These are phyloP conservation scores for Hydrochoerus hydrochaeris DNA, from an alignment of 2,113 vertebrate genomes.

Conservation along the genomic window DNA sequence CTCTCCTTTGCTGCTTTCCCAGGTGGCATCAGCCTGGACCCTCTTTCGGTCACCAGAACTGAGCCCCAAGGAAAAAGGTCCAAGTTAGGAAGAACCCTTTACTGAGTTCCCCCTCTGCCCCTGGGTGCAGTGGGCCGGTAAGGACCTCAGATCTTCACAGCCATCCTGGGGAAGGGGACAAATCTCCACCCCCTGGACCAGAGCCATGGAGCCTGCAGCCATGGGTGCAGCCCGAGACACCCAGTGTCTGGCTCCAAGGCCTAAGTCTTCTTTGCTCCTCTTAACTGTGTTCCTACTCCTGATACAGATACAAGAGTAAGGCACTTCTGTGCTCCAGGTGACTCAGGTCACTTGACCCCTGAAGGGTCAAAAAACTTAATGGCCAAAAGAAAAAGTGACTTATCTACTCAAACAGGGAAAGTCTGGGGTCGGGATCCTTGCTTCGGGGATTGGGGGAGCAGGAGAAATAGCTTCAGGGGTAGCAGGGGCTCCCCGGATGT, in stretches of 20 bases:
- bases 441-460: not conserved
- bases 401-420: not conserved
- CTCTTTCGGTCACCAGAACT: not conserved
- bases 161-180: not conserved
- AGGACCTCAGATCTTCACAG: not conserved
- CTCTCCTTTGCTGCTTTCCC: not conserved
- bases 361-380: not conserved
- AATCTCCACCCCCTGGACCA: too few species aligned
- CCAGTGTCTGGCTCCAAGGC: not conserved
- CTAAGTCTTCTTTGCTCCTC: not conserved
- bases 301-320: not conserved
- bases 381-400: not conserved
- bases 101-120: not conserved
- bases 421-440: not conserved
- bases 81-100: not conserved
- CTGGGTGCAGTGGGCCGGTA: accelerated
- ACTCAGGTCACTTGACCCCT: not conserved
- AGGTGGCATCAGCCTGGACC: not conserved
- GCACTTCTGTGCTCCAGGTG: too few species aligned
- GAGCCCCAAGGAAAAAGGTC: not conserved
- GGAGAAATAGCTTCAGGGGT: not conserved
- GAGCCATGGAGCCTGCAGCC: not conserved
- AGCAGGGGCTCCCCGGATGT: not conserved
- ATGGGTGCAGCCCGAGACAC: not conserved
- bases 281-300: not conserved